A percentile compares a stretch with the other conserved stretches of the same genome.
phyloP scores from a whole-genome alignment of 2,888 invertebrate genomes.

The Polydrusus cervinus region DNA sequence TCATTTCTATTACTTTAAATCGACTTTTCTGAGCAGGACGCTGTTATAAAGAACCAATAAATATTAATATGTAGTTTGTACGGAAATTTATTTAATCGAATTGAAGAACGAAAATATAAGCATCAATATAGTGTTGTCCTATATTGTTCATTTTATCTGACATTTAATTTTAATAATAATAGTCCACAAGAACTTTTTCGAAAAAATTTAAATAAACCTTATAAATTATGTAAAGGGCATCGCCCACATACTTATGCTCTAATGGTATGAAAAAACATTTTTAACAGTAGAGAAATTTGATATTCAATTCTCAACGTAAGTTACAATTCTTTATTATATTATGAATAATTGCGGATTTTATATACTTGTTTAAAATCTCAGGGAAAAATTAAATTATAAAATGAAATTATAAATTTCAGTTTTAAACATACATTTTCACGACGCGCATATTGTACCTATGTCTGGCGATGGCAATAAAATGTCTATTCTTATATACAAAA shows the following conservation, averaged over 20 bases:
- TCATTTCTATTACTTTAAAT: constrained; percentile 29
- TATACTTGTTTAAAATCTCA: too few species aligned
- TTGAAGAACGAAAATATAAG: constrained; percentile 9
- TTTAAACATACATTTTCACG: too few species aligned
- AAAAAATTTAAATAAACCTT: background rate
- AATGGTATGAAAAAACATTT: background rate
- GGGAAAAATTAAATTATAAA: too few species aligned
- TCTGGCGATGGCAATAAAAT: too few species aligned
- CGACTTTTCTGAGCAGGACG: constrained; percentile 21
- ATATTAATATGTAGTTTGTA: constrained; percentile 41
- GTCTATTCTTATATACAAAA: too few species aligned
- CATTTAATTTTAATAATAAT: constrained; percentile 40
- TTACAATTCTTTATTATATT: too few species aligned
- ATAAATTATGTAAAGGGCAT: background rate
- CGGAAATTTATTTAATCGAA: constrained; percentile 34
- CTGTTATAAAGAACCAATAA: constrained; percentile 35
- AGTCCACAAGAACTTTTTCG: background rate
- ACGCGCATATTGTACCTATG: too few species aligned
- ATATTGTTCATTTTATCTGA: constrained; percentile 17
- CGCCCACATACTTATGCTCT: background rate
- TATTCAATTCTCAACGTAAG: background rate
- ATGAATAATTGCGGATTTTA: too few species aligned
- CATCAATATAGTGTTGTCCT: constrained; percentile 7
- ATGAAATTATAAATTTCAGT: too few species aligned
- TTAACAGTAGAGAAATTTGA: background rate